A percentile compares a stretch with the other conserved stretches of the same genome.
Evolutionary conservation across 1,140 invertebrate genomes (phyloP).

Genomic region (Drosophila athabasca): DNA sequence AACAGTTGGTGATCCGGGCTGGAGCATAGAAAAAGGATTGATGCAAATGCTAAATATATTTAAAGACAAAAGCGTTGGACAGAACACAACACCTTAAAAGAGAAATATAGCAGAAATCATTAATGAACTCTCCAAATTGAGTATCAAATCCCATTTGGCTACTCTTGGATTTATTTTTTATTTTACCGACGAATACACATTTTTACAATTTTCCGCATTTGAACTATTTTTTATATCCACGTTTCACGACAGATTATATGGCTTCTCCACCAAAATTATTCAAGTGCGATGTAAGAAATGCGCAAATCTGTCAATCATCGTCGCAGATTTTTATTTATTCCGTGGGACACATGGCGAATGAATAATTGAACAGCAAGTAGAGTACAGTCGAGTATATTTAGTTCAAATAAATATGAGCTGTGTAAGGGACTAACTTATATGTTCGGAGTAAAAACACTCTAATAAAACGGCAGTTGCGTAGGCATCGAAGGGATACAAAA

Average conservation of each 20-base stretch:
- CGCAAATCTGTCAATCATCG: slow-evolving; percentile 49
- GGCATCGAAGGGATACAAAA: background rate
- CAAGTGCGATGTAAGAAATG: slow-evolving; percentile 39
- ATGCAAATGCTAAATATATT: background rate
- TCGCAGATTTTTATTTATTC: slow-evolving; percentile 24
- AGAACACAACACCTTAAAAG: too few relatives aligned
- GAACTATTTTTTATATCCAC: slow-evolving; percentile 34
- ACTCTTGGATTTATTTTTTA: too few relatives aligned
- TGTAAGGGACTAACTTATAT: slow-evolving; percentile 16
- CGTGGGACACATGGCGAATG: slow-evolving; percentile 28
- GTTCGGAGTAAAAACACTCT: background rate
- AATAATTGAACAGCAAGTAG: slow-evolving; percentile 25
- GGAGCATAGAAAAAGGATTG: too few relatives aligned
- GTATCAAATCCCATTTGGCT: too few relatives aligned
- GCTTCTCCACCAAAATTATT: slow-evolving; percentile 22
- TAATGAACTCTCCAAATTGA: too few relatives aligned
- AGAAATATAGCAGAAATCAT: background rate
- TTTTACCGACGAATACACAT: too few relatives aligned
- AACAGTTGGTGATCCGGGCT: slow-evolving; percentile 11
- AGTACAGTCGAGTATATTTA: background rate
- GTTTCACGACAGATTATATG: slow-evolving; percentile 29
- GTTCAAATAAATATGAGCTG: slow-evolving; percentile 8
- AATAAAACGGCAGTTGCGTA: background rate
- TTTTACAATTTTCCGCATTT: background rate
- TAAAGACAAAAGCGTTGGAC: too few relatives aligned